These are phyloP conservation scores for Ophthalmotilapia sp. DNA, from an alignment of 2,113 vertebrate genomes.

Conservation along the genomic window DNA sequence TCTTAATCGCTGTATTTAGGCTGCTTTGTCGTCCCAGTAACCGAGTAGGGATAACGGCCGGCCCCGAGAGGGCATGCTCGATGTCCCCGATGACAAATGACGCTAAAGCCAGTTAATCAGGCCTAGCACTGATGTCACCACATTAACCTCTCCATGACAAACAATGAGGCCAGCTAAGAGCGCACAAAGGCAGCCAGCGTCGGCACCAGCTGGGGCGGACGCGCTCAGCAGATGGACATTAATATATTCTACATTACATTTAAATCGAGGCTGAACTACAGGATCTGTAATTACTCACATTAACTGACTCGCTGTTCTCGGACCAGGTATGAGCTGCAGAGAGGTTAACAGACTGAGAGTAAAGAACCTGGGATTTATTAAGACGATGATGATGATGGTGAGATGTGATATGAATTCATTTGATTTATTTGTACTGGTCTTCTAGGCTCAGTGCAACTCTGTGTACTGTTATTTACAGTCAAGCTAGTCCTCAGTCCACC, in stretches of 20 bases:
- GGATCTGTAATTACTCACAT: background rate
- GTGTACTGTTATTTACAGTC: accelerated
- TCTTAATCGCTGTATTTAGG: background rate
- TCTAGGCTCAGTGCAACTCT: accelerated
- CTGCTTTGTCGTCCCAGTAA: background rate
- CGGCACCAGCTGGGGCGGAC: conserved; percentile 15
- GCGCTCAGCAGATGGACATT: conserved; percentile 54
- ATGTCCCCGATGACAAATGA: conserved; percentile 28
- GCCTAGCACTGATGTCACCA: conserved; percentile 32
- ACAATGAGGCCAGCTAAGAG: conserved; percentile 32
- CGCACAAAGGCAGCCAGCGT: conserved; percentile 21
- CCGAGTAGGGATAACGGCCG: background rate
- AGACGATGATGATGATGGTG: accelerated
- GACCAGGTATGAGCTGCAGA: background rate
- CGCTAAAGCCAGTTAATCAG: conserved; percentile 50
- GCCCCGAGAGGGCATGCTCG: conserved; percentile 11
- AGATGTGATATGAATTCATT: accelerated
- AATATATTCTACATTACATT: conserved; percentile 37
- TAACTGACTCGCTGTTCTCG: background rate
- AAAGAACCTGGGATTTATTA: accelerated
- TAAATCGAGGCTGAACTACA: background rate
- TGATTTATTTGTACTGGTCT: background rate
- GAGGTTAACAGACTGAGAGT: accelerated
- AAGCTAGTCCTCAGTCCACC: background rate
- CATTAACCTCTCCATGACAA: background rate